Conservation (phyloP, 64 coral and sea anemone genomes). For the Pocillopora verrucosa region DNA sequence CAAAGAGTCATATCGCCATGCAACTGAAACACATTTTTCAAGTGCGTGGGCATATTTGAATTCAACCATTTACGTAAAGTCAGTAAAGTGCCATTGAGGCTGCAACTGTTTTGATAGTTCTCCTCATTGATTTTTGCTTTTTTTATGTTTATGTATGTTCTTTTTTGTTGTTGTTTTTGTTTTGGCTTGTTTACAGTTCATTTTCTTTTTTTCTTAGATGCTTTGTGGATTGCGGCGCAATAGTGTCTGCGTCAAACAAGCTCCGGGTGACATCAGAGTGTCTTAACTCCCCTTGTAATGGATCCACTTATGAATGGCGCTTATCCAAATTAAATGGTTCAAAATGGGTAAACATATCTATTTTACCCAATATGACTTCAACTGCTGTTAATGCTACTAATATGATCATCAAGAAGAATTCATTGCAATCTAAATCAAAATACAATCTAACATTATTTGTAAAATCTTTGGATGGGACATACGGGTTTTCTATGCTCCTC, state of each 20-base stretch:
- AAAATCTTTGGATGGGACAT: background rate
- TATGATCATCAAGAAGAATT: constrained; percentile 28
- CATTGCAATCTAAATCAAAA: background rate
- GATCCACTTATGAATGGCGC: constrained; percentile 15
- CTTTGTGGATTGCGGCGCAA: constrained; percentile 24
- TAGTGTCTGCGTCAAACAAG: constrained; percentile 26
- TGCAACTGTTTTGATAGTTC: too few relatives aligned
- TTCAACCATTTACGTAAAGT: too few relatives aligned
- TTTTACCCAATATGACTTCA: constrained; percentile 35
- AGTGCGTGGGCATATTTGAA: too few relatives aligned
- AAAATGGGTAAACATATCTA: background rate
- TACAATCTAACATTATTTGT: constrained; percentile 6
- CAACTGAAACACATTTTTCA: too few relatives aligned
- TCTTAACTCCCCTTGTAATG: constrained; percentile 17
- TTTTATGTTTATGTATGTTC: too few relatives aligned
- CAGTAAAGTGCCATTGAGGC: too few relatives aligned
- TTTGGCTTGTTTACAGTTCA: too few relatives aligned
- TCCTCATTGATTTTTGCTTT: too few relatives aligned
- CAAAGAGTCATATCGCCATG: too few relatives aligned
- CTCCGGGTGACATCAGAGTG: constrained; percentile 26
- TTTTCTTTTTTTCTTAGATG: background rate
- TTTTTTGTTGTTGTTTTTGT: too few relatives aligned
- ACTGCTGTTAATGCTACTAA: constrained; percentile 17
- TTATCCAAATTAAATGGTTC: background rate
- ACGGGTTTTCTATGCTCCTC: background rate